Conservation (phyloP, 2,888 invertebrate species). For the Apamea sordens region DNA sequence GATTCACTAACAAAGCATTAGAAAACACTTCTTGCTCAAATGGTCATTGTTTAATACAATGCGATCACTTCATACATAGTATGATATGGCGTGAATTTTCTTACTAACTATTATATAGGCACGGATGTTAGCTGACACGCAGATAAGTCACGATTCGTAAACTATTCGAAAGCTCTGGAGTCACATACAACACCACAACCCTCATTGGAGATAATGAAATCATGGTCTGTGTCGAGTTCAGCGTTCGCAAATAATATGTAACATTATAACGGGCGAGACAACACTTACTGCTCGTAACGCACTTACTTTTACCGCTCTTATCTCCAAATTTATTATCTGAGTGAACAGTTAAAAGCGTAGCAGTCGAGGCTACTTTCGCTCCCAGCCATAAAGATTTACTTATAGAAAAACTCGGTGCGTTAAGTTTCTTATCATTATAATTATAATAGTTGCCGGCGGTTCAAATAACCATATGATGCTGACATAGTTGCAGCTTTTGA, state of each 20-base stretch:
- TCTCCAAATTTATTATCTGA: conserved; percentile 75
- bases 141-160: conserved; percentile 65
- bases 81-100: conserved; percentile 65
- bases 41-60: conserved; percentile 70
- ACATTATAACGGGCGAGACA: conserved; percentile 61
- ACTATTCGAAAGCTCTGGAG: conserved; percentile 65
- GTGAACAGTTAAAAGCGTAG: conserved; percentile 72
- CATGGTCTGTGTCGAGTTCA: conserved; percentile 61
- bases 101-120: conserved; percentile 57
- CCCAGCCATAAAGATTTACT: conserved; percentile 65
- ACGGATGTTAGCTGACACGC: conserved; percentile 62
- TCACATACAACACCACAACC: conserved; percentile 23
- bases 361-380: conserved; percentile 74
- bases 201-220: conserved; percentile 60
- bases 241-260: conserved; percentile 61
- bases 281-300: conserved; percentile 50
- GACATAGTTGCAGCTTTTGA: neutral
- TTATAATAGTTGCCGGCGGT: conserved; percentile 4
- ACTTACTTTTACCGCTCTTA: conserved; percentile 75
- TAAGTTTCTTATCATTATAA: conserved; percentile 32
- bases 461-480: neutral
- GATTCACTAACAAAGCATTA: conserved; percentile 68
- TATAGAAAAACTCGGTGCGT: conserved; percentile 45
- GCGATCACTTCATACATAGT: conserved; percentile 62
- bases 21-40: conserved; percentile 66